Base-by-base conservation (phyloP, 2,113 vertebrate species). In the Ceratotherium simum region DNA sequence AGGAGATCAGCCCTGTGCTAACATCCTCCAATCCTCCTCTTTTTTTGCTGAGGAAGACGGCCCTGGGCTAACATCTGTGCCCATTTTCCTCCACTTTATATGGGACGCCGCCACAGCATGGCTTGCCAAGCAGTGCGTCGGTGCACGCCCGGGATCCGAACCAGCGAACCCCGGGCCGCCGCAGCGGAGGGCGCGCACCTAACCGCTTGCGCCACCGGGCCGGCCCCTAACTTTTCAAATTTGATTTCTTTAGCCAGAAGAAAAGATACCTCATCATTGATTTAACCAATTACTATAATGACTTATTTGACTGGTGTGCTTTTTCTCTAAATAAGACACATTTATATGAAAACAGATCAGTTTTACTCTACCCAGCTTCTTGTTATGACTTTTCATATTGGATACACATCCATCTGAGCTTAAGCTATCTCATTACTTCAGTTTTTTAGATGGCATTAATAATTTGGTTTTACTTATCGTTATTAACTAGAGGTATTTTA, bases 391-490 rank as follows among this genome's bases (percentile, higher is more conserved):
- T 95, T 90, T 62, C 29, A 29, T 54, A 31, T 48, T 54, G 56
- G 33, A 78, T 70, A 76, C 79, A 62, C 23, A 89, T 33, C 25
- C 8, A 16, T 21, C 64, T 69, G 56, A 87, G 78, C 36, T 42
- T 65, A 88, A 85, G 18, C 31, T 36, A 5, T 81, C 20, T 85
- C 17, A 80, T 86, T 75, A 33, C 20, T 39, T 81, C 31, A 51
- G 5, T 70, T 82, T 25, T 39, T 95, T 87, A 69, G 39, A 29
- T 62, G 42, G 69, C 17, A 14, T 67, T 87, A 42, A 58, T 65
- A 96, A 81, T 80, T 94, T 95, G 13, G 9, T 65, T 96, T 90
- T 58, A 92, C 14, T 95, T 75, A 86, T 51, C 69, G 82, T 51
- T 56, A 65, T 91, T 78, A 96, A 65, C 27, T 70, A 27, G 8